Evolutionary conservation across 2,888 invertebrate genomes (phyloP).

Genomic region (Ophraella communa): DNA sequence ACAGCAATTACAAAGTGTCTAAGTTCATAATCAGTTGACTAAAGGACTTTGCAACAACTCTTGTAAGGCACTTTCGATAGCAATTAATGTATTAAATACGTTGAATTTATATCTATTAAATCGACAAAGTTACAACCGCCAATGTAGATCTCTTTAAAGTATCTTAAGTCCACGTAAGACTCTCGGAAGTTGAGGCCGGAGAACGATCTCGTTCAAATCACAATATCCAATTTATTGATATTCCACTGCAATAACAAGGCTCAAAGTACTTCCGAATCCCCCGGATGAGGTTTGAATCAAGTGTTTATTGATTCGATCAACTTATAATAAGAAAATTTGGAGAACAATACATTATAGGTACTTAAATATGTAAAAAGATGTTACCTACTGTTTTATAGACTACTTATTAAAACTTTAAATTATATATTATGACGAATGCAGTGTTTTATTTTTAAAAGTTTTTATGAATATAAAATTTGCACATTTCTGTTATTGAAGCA

Average conservation of each 20-base stretch:
- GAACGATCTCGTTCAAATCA: slow-evolving; percentile 2
- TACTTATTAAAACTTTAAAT: no score
- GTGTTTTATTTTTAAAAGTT: no score
- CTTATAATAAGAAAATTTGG: no score
- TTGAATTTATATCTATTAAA: slow-evolving; percentile 18
- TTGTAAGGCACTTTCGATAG: slow-evolving; percentile 5
- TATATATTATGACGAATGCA: no score
- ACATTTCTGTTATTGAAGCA: no score
- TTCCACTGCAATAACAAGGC: slow-evolving; percentile 14
- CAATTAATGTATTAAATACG: slow-evolving; percentile 20
- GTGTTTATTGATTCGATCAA: not conserved
- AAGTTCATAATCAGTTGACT: slow-evolving; percentile 18
- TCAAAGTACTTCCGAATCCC: not conserved
- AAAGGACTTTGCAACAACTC: slow-evolving; percentile 4
- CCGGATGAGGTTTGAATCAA: not conserved
- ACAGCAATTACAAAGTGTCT: not conserved
- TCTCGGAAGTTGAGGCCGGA: slow-evolving; percentile 1
- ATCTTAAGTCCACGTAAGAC: slow-evolving; percentile 12
- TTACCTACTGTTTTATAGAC: no score
- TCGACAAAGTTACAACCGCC: slow-evolving; percentile 6
- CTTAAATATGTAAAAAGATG: no score
- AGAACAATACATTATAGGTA: no score
- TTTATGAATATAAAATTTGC: no score
- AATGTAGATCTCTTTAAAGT: slow-evolving; percentile 22
- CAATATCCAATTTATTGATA: slow-evolving; percentile 24